Evolutionary conservation across 2,888 invertebrate genomes (phyloP), one percentile per base, ranked within the genome.

Genomic region (Pandemis heparana): DNA sequence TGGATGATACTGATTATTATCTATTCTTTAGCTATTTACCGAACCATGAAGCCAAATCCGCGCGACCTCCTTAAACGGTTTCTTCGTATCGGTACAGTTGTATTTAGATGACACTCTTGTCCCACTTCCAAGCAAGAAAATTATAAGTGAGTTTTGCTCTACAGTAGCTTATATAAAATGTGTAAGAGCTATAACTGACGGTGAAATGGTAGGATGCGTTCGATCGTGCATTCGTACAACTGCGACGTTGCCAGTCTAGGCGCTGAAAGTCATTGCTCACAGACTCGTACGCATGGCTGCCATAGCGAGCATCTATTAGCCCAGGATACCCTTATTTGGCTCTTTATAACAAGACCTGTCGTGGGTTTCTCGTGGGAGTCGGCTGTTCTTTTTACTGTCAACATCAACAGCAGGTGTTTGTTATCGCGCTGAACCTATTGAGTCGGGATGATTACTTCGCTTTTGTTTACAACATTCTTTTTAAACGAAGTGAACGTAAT

Each of bases 211-310:
- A 83, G 83, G 86, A 84, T 85, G 85, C 85, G 85, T 85, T 83
- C 85, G 80, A 82, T 78, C 81, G 82, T 80, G 79, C 77, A 81
- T 83, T 78, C 81, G 82, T 80, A 80, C 77, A 80, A 83, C 79
- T 79, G 87, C 89, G 85, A 86, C 87, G 88, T 88, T 90, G 89
- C 91, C 91, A 91, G 92, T 89, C 90, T 87, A 86, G 85, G 87
- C 91, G 88, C 92, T 90, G 92, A 93, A 93, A 93, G 91, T 90
- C 87, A 89, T 88, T 83, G 87, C 86, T 87, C 85, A 87, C 84
- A 80, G 79, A 81, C 79, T 82, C 82, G 79, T 78, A 76, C 81
- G 82, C 80, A 77, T 80, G 79, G 80, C 77, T 81, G 84, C 86
- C 83, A 79, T 81, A 56, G 59, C 79, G 80, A 80, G 80, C 80